Evolutionary conservation across 2,113 vertebrate genomes (phyloP).

Genomic region (Reinhardtius hippoglossoides): DNA sequence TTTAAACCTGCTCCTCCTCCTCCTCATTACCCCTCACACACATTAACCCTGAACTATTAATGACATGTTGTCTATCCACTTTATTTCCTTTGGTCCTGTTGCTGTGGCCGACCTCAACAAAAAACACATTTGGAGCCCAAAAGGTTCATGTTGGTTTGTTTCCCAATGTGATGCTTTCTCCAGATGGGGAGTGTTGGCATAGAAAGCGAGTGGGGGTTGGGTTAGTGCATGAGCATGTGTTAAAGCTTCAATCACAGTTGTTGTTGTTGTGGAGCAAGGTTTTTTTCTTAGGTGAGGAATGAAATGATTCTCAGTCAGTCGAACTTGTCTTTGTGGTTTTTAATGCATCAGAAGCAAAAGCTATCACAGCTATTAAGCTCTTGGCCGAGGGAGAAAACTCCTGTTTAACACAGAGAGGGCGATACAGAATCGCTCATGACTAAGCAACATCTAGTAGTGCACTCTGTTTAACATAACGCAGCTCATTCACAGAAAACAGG

Average conservation of each 20-base stretch:
- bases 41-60: neutral
- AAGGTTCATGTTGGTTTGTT: neutral
- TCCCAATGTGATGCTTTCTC: slow-evolving; percentile 37
- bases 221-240: neutral
- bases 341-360: too few species aligned
- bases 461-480: too few species aligned
- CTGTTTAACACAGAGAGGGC: too few species aligned
- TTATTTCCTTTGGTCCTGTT: neutral
- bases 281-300: too few species aligned
- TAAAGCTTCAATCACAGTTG: slow-evolving; percentile 24
- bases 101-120: neutral
- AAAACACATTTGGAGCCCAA: neutral
- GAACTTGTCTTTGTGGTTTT: too few species aligned
- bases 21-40: neutral
- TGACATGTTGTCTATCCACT: slow-evolving; percentile 12
- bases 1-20: slow-evolving; percentile 22
- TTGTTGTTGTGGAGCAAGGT: too few species aligned
- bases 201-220: slow-evolving; percentile 27
- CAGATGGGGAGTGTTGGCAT: slow-evolving; percentile 47
- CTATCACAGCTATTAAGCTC: too few species aligned
- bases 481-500: too few species aligned
- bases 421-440: too few species aligned
- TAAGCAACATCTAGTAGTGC: too few species aligned
- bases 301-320: too few species aligned
- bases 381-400: too few species aligned